These are phyloP conservation scores for Astatotilapia flaviijosephi DNA, from an alignment of 2,113 vertebrate genomes.

Conservation along the genomic window DNA sequence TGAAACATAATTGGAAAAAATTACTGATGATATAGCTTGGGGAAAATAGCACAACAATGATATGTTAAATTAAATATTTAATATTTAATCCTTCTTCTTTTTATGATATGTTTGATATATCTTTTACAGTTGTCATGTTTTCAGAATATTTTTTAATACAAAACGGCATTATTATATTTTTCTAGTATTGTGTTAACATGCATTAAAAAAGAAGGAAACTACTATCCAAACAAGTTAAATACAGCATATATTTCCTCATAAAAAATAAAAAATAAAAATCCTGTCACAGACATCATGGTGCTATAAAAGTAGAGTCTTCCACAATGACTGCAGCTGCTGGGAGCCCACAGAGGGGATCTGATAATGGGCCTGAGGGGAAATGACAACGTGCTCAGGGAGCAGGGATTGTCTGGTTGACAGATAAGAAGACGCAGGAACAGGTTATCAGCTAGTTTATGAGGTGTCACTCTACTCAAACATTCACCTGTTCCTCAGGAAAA, in stretches of 20 bases:
- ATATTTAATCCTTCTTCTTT: background rate
- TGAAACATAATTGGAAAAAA: constrained; percentile 53
- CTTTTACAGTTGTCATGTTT: background rate
- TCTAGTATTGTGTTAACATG: background rate
- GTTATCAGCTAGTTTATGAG: constrained; percentile 68
- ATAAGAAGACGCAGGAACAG: constrained; percentile 66
- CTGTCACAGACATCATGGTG: constrained; percentile 43
- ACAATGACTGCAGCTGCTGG: constrained; percentile 51
- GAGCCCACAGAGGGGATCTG: constrained; percentile 51
- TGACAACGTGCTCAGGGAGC: constrained; percentile 58
- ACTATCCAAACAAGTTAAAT: background rate
- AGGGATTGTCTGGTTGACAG: constrained; percentile 62
- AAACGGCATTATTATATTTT: background rate
- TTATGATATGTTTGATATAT: background rate
- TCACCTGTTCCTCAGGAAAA: constrained; percentile 47
- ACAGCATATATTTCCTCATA: constrained; percentile 28
- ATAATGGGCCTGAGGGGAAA: constrained; percentile 65
- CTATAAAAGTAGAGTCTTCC: constrained; percentile 42
- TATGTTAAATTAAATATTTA: background rate
- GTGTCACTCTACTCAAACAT: constrained; percentile 57
- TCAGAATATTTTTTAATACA: background rate
- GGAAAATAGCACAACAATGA: background rate
- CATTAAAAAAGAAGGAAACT: background rate
- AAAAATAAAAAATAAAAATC: background rate
- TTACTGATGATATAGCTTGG: constrained; percentile 18